Conservation (phyloP, 2,888 invertebrate species). For the Noctua comes region DNA sequence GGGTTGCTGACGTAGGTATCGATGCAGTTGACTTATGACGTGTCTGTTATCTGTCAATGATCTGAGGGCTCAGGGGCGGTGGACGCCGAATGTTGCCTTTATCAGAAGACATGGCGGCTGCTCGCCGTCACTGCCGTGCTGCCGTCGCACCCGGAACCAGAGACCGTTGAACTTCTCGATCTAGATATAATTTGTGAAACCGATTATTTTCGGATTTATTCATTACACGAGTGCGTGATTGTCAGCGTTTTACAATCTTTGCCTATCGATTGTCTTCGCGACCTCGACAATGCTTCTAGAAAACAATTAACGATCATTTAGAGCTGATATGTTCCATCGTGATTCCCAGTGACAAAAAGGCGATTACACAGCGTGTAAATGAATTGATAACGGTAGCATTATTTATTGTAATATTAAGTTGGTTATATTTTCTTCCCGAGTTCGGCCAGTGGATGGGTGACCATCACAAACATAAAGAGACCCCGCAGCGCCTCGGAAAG, state of each 20-base stretch:
- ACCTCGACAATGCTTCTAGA: conserved; percentile 12
- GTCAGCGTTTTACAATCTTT: conserved; percentile 23
- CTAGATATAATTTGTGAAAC: conserved; percentile 28
- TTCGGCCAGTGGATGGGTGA: no score
- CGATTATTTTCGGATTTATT: conserved; percentile 22
- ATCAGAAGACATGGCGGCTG: conserved; percentile 38
- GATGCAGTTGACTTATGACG: conserved; percentile 10
- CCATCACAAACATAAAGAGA: background rate
- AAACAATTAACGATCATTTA: background rate
- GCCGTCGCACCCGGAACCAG: conserved; percentile 15
- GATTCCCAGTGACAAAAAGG: background rate
- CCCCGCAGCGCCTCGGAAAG: background rate
- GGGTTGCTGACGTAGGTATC: conserved; percentile 14
- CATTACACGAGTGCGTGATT: conserved; percentile 38
- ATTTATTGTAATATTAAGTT: background rate
- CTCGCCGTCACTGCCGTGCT: background rate
- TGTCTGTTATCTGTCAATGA: conserved; percentile 53
- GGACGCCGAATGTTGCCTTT: conserved; percentile 4
- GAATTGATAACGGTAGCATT: background rate
- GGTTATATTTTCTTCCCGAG: background rate
- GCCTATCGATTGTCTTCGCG: conserved; percentile 1
- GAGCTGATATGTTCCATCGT: background rate
- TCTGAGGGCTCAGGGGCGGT: conserved; percentile 32
- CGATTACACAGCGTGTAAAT: background rate
- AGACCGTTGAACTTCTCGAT: conserved; percentile 46